These are phyloP conservation scores for Aldabrachelys gigantea DNA, from an alignment of 2,113 vertebrate species.

Conservation along the genomic window DNA sequence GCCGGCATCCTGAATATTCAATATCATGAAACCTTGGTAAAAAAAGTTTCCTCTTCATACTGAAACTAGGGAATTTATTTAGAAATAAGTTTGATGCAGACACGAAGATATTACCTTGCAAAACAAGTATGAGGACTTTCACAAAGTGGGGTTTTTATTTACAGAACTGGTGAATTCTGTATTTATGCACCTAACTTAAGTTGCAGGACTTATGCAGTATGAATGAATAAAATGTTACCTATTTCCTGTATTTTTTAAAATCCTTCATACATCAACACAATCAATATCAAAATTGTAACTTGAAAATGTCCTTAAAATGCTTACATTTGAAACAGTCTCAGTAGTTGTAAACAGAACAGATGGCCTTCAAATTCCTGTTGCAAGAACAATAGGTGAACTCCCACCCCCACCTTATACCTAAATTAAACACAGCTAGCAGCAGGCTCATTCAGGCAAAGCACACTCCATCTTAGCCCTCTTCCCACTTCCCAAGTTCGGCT, in stretches of 20 bases:
- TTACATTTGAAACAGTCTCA: not conserved
- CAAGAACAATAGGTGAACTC: not conserved
- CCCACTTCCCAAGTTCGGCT: not conserved
- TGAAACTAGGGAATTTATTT: not conserved
- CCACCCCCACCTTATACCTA: not conserved
- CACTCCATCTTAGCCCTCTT: not conserved
- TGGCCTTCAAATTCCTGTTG: not conserved
- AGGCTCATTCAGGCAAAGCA: not conserved
- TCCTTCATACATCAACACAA: not conserved
- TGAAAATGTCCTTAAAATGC: not conserved
- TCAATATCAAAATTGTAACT: not conserved
- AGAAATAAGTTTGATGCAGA: not conserved
- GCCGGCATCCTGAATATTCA: not conserved
- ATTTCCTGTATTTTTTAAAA: not conserved
- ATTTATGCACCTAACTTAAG: no score
- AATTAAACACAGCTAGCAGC: not conserved
- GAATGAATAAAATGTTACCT: not conserved
- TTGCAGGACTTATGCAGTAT: not conserved
- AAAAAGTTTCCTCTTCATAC: not conserved
- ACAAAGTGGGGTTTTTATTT: not conserved
- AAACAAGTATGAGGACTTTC: not conserved
- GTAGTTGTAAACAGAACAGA: not conserved
- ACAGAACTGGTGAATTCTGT: not conserved
- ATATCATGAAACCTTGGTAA: not conserved
- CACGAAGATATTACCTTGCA: not conserved